Base-by-base conservation (phyloP, 1,140 invertebrate species). In the Hylaeus volcanicus region DNA sequence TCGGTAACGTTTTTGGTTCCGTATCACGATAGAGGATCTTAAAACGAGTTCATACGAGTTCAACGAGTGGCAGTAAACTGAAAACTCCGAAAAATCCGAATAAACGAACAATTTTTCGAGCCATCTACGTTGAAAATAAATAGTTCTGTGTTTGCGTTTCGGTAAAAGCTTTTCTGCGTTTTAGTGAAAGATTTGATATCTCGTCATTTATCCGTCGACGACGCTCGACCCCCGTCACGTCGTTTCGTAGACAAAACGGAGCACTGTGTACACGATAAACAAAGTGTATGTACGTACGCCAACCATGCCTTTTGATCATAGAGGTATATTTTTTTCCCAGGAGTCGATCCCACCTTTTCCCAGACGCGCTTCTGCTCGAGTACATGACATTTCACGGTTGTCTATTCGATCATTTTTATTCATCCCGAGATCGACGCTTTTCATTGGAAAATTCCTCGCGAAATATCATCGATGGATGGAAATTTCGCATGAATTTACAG, bases 181-280 rank as follows among this genome's bases (percentile, higher is more conserved):
- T 53, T 56, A 82, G 56, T 79, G 72, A 82, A 79, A 79, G 79
- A 82, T 79, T 82, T 69, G 76, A 82, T 82, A 79, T 79, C 45
- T 43, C 53, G 72, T 69, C 64, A 41, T 66, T 69, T 55, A n/a
- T 45, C 11, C 41, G 55, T 66, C 73, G 37, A 75, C 73, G 73
- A 69, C 3, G 51, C 72, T 69, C 73, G 79, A 45, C 45, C 55
- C 73, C 48, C 53, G 64, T 61, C 45, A 43, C 55, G 11, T n/a
- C 26, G 71, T 61, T 51, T 51, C 37, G 45, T 66, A 69, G 64
- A 75, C 64, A 61, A 80, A 69, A 74, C 55, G 72, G 48, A 68
- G 43, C 39, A 55, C 58, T 75, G 72, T 80, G 78, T 80, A 80
- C 72, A 75, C 64, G 72, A 63, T 75, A 75, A 80, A 80, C 64